A percentile compares a stretch with the other conserved stretches of the same genome.
phyloP scores from a whole-genome alignment of 2,113 vertebrate genomes.

The Calyptomena viridis region DNA sequence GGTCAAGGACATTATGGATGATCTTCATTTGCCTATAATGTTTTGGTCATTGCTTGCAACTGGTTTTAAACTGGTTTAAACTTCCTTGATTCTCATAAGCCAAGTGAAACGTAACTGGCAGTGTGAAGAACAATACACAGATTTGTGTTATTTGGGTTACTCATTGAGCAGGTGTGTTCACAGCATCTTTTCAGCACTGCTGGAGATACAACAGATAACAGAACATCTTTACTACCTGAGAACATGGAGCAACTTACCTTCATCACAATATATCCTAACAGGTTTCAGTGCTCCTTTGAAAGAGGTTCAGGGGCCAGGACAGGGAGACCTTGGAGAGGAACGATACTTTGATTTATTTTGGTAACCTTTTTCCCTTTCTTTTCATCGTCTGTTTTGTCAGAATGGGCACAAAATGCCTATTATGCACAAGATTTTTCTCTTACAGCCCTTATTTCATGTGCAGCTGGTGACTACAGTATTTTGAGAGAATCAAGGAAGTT shows the following conservation, averaged over 20 bases:
- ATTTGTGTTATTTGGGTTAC: not conserved
- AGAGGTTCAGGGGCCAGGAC: slow-evolving; percentile 53
- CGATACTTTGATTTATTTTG: slow-evolving; percentile 57
- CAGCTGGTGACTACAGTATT: not conserved
- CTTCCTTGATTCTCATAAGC: slow-evolving; percentile 63
- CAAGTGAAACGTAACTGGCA: not conserved
- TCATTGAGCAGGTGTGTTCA: not conserved
- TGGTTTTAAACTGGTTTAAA: slow-evolving; percentile 53
- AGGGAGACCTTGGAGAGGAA: slow-evolving; percentile 63
- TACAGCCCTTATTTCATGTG: not conserved
- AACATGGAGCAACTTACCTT: slow-evolving; percentile 69
- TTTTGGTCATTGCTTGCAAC: slow-evolving; percentile 16
- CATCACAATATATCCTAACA: slow-evolving; percentile 71
- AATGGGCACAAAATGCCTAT: not conserved
- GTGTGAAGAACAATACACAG: not conserved
- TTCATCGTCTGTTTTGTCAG: not conserved
- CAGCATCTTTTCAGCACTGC: slow-evolving; percentile 66
- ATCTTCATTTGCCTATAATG: not conserved
- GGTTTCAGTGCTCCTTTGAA: slow-evolving; percentile 69
- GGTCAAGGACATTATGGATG: not conserved
- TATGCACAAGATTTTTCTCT: not conserved
- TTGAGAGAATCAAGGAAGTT: slow-evolving; percentile 69
- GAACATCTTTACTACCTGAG: slow-evolving; percentile 56
- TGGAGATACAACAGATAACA: slow-evolving; percentile 47
- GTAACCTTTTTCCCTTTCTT: slow-evolving; percentile 13